Evolutionary conservation across 2,113 vertebrate species (phyloP).

Genomic region (Spheniscus mendiculus): DNA sequence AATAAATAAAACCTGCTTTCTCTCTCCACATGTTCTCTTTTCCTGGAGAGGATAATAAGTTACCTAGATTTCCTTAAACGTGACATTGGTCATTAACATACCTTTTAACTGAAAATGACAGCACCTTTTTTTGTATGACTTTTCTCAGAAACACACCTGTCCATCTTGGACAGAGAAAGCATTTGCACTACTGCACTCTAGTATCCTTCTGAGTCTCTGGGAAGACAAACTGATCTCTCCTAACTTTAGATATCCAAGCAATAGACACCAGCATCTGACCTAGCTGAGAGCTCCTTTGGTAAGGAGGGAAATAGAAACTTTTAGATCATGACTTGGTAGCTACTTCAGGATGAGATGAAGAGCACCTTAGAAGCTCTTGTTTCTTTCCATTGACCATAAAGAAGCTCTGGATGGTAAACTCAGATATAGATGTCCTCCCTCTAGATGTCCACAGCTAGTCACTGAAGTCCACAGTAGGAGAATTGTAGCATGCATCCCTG

Average conservation of each 20-base stretch:
- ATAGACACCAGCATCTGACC: neutral
- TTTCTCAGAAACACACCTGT: neutral
- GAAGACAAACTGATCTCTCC: neutral
- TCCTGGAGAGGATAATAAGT: neutral
- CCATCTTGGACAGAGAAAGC: neutral
- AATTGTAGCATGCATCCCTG: neutral
- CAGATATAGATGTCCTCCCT: neutral
- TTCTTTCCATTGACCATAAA: neutral
- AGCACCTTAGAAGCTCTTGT: neutral
- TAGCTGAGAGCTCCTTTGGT: neutral
- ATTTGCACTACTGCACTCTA: neutral
- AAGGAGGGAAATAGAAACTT: neutral
- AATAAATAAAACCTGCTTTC: neutral
- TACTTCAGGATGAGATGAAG: neutral
- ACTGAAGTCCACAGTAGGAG: neutral
- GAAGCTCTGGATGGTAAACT: neutral
- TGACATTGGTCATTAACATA: neutral
- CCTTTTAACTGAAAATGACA: neutral
- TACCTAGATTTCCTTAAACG: neutral
- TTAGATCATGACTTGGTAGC: neutral
- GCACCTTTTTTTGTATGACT: neutral
- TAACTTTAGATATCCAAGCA: neutral
- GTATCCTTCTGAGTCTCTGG: neutral
- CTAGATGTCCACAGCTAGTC: neutral
- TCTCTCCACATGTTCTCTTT: neutral